A percentile compares a stretch with the other conserved stretches of the same genome.
These are phyloP conservation scores for Teleogryllus oceanicus DNA, from an alignment of 2,888 invertebrate species.

Conservation along the genomic window DNA sequence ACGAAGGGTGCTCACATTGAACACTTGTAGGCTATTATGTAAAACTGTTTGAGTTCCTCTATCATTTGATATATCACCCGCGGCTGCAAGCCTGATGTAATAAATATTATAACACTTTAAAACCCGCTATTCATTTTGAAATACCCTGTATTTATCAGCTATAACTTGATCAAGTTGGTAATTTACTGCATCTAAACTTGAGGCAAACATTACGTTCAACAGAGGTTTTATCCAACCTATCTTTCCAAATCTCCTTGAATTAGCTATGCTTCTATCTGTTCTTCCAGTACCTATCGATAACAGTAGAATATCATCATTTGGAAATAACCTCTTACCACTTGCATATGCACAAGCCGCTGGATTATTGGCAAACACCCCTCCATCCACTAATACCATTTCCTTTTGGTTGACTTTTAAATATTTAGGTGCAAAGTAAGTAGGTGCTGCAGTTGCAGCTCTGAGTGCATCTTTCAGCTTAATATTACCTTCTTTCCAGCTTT, in stretches of 20 bases:
- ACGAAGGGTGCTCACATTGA: no score
- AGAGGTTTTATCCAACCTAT: conserved; percentile 25
- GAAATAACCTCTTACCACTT: conserved; percentile 22
- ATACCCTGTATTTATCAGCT: no score
- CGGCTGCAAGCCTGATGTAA: no score
- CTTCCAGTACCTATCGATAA: conserved; percentile 25
- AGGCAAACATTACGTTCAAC: conserved; percentile 25
- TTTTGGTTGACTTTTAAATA: conserved; percentile 23
- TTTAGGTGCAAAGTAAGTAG: conserved; percentile 27
- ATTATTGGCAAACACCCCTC: conserved; percentile 27
- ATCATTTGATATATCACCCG: no score
- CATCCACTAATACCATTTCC: conserved; percentile 25
- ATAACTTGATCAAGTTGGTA: conserved; percentile 23
- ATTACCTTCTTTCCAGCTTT: conserved; percentile 22
- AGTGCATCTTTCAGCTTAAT: conserved; percentile 21
- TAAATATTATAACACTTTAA: not conserved
- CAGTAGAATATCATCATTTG: conserved; percentile 21
- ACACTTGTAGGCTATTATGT: no score
- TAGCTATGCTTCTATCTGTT: not conserved
- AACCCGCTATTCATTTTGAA: no score
- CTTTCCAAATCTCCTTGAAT: conserved; percentile 20
- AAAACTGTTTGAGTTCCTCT: no score
- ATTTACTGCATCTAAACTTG: conserved; percentile 22
- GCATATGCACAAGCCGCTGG: conserved; percentile 25
- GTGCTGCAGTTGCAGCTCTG: conserved; percentile 25